phyloP scores from a whole-genome alignment of 2,888 invertebrate genomes.

The Lepidonotus clava region DNA sequence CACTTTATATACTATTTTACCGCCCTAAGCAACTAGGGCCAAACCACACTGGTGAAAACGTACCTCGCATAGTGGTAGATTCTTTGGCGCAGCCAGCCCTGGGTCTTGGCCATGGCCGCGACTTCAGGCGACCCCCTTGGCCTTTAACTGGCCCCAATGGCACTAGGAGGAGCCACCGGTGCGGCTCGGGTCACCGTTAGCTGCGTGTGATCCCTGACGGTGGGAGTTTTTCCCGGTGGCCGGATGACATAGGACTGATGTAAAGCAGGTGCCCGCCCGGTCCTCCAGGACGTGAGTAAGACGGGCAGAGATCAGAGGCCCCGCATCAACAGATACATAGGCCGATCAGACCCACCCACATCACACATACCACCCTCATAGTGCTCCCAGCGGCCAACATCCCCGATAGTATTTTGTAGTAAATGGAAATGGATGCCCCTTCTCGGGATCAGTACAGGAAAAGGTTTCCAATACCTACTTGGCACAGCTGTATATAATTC shows the following conservation, averaged over 20 bases:
- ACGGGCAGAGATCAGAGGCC: not conserved
- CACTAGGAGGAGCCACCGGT: conserved; percentile 42
- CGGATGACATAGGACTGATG: not conserved
- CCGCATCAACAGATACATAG: not conserved
- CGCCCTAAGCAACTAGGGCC: not conserved
- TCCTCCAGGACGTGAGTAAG: not conserved
- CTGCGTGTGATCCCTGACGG: not conserved
- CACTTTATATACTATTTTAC: conserved; percentile 27
- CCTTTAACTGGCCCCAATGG: conserved; percentile 38
- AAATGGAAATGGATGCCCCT: too few relatives aligned
- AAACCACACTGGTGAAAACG: not conserved
- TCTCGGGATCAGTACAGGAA: too few relatives aligned
- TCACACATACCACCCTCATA: not conserved
- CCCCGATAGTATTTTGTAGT: too few relatives aligned
- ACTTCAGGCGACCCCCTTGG: not conserved
- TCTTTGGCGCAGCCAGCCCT: not conserved
- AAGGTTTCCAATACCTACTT: too few relatives aligned
- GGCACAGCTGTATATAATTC: too few relatives aligned
- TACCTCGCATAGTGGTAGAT: not conserved
- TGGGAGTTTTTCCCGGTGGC: not conserved
- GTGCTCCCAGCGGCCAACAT: too few relatives aligned
- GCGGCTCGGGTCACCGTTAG: not conserved
- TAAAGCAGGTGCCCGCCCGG: not conserved
- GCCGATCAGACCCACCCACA: not conserved
- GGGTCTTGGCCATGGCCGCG: too few relatives aligned